phyloP scores from a whole-genome alignment of 1,140 invertebrate genomes.

The Pomacea maculata region DNA sequence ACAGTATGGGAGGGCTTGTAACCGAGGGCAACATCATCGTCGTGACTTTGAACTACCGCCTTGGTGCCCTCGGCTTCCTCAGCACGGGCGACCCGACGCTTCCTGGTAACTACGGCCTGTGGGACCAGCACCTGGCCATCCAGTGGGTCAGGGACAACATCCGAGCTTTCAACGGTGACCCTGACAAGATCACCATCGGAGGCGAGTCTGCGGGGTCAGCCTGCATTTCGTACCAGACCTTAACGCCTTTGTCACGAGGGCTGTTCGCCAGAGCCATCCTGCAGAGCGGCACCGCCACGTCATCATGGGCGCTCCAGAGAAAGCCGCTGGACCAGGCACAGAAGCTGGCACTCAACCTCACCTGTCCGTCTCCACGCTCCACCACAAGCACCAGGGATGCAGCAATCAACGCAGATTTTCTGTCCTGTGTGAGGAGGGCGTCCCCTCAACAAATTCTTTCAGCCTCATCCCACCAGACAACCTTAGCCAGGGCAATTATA shows the following conservation, averaged over 20 bases:
- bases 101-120: slow-evolving; percentile 63
- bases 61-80: slow-evolving; percentile 51
- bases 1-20: slow-evolving; percentile 67
- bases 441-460: neutral
- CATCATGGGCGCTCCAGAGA: slow-evolving; percentile 63
- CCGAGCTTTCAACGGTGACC: slow-evolving; percentile 71
- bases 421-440: neutral
- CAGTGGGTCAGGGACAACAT: slow-evolving; percentile 66
- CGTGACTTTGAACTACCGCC: slow-evolving; percentile 61
- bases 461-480: neutral
- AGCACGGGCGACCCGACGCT: slow-evolving; percentile 49
- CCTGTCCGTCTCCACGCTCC: neutral
- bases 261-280: slow-evolving; percentile 36
- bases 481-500: neutral
- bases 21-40: slow-evolving; percentile 48
- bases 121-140: slow-evolving; percentile 59
- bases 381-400: neutral
- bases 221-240: slow-evolving; percentile 28
- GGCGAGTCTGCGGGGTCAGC: slow-evolving; percentile 71
- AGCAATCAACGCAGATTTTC: neutral
- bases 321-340: slow-evolving; percentile 69
- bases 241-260: slow-evolving; percentile 36
- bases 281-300: slow-evolving; percentile 34
- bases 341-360: slow-evolving; percentile 75
- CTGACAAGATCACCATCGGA: slow-evolving; percentile 74